Base-by-base conservation (phyloP, 2,888 invertebrate species). In the Epinotia nisella region DNA sequence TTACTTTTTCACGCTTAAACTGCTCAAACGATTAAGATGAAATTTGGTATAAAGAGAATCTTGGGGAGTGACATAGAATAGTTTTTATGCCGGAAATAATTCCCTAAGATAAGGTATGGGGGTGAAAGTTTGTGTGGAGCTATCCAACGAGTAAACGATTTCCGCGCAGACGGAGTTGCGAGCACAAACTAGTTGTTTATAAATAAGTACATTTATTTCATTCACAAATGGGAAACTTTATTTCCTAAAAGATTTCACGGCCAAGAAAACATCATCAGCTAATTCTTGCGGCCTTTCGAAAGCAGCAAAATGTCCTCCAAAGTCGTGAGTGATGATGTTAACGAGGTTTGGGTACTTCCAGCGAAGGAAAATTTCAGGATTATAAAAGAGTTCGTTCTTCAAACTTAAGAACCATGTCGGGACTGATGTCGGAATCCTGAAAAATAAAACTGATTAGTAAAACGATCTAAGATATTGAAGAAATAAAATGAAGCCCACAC, bases 291-390 rank as follows among this genome's bases (percentile, higher is more conserved):
- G 98, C 75, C 95, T 94, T 87, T 98, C 97, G 62, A 98, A 94
- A 0, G 98, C 97, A 0, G 96, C 96, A 87, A 97, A 98, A 87
- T 98, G 98, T 0, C 98, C 98, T 0, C 97, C 98, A 0, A 94
- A 86, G 0, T 94, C 88, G 74, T 95, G 87, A 67, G 95, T 94
- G 0, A 95, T 95, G 66, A 95, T 94, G 7, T 96, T 96, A 3
- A 96, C 90, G 3, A 98, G 81, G 81, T 97, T 96, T 4, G 87
- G 86, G 80, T 93, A 97, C 82, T 95, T 95, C 76, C 94, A 93
- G 45, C 92, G 90, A 0, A 97, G 81, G 2, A 96, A 85, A 72
- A 93, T 94, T 76, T 96, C 95, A 0, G 96, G 94, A 11, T 90
- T 86, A 49, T 95, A 94, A 13, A 93, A 71, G 1, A 97, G 39